These are phyloP conservation scores for Corydoras sp. DNA, from an alignment of 2,113 vertebrate species.

Conservation along the genomic window DNA sequence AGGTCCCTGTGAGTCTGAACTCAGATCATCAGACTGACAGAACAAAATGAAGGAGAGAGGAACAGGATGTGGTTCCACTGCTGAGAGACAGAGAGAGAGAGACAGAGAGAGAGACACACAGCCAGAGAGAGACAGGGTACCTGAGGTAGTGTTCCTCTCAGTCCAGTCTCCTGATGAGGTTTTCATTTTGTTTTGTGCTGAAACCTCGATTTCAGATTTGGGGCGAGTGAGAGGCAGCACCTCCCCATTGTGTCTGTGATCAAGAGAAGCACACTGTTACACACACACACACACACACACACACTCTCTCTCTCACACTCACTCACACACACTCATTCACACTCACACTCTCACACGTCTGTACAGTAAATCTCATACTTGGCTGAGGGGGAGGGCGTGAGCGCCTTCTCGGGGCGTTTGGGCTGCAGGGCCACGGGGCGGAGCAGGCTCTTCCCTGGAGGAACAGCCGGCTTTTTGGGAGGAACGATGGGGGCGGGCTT, in stretches of 20 bases:
- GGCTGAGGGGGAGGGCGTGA: conserved; percentile 62
- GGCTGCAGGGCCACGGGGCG: conserved; percentile 65
- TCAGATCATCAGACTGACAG: no score
- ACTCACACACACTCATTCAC: no score
- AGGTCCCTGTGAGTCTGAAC: no score
- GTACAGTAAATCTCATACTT: conserved; percentile 65
- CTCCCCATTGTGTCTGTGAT: conserved; percentile 84
- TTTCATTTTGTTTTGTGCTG: conserved; percentile 76
- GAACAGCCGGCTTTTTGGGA: conserved; percentile 85
- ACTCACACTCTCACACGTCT: no score
- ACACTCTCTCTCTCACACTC: no score
- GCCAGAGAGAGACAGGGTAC: conserved; percentile 39
- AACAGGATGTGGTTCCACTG: no score
- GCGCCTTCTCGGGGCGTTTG: conserved; percentile 83
- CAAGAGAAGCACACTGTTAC: not conserved
- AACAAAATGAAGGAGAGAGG: no score
- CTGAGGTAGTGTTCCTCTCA: conserved; percentile 56
- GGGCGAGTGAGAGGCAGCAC: conserved; percentile 70
- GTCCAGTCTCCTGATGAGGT: conserved; percentile 60
- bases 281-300: no score
- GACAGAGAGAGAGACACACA: no score
- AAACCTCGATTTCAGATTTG: conserved; percentile 78
- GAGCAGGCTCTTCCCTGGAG: conserved; percentile 72
- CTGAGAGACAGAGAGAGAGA: no score
- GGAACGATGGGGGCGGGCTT: conserved; percentile 88